phyloP scores from a whole-genome alignment of 2,113 vertebrate genomes.

The Camelus bactrianus region DNA sequence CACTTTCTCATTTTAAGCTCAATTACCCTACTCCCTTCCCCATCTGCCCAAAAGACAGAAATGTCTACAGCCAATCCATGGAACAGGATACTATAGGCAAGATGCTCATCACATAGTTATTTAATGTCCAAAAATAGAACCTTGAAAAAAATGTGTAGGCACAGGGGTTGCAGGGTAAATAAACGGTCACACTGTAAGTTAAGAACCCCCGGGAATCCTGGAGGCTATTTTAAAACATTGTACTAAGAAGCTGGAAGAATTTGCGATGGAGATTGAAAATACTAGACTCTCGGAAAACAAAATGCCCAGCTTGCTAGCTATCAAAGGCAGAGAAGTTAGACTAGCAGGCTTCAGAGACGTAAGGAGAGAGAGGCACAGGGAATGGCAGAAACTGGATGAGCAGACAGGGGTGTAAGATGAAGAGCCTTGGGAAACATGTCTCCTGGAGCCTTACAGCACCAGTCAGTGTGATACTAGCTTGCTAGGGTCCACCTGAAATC shows the following conservation, averaged over 20 bases:
- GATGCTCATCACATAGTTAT: slow-evolving; percentile 70
- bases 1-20: slow-evolving; percentile 55
- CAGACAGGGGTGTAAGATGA: too few relatives aligned
- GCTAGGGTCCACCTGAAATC: neutral
- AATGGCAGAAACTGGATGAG: neutral
- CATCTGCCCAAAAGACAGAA: neutral
- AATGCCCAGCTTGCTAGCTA: neutral
- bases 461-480: rapidly evolving
- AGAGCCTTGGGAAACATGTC: neutral
- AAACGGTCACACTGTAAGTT: slow-evolving; percentile 66
- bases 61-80: neutral
- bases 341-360: neutral
- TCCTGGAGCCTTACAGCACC: neutral
- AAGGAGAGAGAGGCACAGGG: neutral
- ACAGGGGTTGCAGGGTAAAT: neutral
- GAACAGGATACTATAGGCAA: slow-evolving; percentile 64
- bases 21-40: neutral
- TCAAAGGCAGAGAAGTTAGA: neutral
- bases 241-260: slow-evolving; percentile 40
- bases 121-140: slow-evolving; percentile 74
- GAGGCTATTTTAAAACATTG: slow-evolving; percentile 73
- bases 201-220: slow-evolving; percentile 72
- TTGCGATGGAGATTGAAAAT: slow-evolving; percentile 41
- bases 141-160: slow-evolving; percentile 33
- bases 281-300: slow-evolving; percentile 26